A percentile compares a stretch with the other conserved stretches of the same genome.
Evolutionary conservation across 2,888 invertebrate genomes (phyloP).

Genomic region (Spicauda simplicius): DNA sequence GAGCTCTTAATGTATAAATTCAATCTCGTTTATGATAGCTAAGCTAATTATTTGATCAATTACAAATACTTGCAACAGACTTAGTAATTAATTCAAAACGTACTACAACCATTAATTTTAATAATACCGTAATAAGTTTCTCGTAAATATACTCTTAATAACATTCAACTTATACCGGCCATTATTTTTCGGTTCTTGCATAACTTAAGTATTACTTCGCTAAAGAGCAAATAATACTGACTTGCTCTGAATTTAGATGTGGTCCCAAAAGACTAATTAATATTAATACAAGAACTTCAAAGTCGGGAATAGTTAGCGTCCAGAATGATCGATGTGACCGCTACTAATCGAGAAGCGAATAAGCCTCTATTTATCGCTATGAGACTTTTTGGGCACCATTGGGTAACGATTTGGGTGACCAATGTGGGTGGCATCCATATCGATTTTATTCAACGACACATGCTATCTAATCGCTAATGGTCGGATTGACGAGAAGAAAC

Average conservation of each 20-base stretch:
- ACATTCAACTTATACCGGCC: not conserved
- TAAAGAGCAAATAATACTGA: slow-evolving; percentile 8
- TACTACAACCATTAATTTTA: no score
- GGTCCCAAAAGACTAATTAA: slow-evolving; percentile 55
- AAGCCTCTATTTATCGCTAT: slow-evolving; percentile 50
- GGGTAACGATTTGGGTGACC: slow-evolving; percentile 49
- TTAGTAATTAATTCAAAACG: no score
- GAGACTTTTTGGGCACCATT: slow-evolving; percentile 49
- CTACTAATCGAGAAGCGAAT: slow-evolving; percentile 55
- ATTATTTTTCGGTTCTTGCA: not conserved
- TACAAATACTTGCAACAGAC: no score
- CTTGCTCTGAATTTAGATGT: slow-evolving; percentile 24
- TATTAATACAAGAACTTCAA: slow-evolving; percentile 64
- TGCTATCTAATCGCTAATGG: slow-evolving; percentile 77
- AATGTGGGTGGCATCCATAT: slow-evolving; percentile 65
- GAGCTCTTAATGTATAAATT: no score
- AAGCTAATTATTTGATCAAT: no score
- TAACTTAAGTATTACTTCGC: not conserved
- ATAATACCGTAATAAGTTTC: no score
- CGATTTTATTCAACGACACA: slow-evolving; percentile 60
- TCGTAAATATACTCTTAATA: no score
- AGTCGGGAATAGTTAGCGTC: slow-evolving; percentile 55
- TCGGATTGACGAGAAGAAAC: slow-evolving; percentile 65
- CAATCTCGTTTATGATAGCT: no score
- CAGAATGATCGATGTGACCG: slow-evolving; percentile 63